phyloP scores from a whole-genome alignment of 2,113 vertebrate species.

The Suncus etruscus region DNA sequence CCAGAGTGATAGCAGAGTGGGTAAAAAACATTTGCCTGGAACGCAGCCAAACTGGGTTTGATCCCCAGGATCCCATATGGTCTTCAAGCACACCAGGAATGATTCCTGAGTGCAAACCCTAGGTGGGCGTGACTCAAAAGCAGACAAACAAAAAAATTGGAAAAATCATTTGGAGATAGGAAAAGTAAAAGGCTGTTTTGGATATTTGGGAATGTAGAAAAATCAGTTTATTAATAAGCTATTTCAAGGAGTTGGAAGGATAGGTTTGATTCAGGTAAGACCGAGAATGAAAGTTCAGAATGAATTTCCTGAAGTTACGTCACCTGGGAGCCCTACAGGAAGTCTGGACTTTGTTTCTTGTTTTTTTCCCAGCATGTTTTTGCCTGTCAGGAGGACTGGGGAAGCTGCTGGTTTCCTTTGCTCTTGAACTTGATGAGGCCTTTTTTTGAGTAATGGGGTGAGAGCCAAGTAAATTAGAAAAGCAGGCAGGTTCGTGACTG shows the following conservation, averaged over 20 bases:
- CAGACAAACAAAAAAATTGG: neutral
- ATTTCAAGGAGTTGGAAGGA: constrained; percentile 51
- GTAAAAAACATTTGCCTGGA: too few relatives aligned
- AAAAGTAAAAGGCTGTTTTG: constrained; percentile 53
- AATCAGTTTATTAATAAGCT: constrained; percentile 41
- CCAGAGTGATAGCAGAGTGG: too few relatives aligned
- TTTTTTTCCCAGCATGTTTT: constrained; percentile 9
- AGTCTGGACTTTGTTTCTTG: neutral
- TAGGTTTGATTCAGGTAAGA: constrained; percentile 19
- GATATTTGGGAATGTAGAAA: constrained; percentile 46
- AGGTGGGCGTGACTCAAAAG: too few relatives aligned
- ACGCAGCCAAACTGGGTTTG: too few relatives aligned
- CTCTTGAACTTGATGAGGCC: constrained; percentile 7
- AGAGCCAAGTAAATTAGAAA: neutral
- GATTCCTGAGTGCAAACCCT: too few relatives aligned
- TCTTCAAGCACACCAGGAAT: too few relatives aligned
- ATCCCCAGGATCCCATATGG: too few relatives aligned
- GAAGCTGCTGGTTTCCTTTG: constrained; percentile 45
- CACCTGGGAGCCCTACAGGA: neutral
- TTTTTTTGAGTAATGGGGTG: neutral
- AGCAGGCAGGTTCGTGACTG: neutral
- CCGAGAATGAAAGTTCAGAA: constrained; percentile 16
- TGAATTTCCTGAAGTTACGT: constrained; percentile 30
- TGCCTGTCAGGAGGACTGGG: neutral
- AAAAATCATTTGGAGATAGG: constrained; percentile 26